Evolutionary conservation across 2,113 vertebrate species (phyloP), one percentile per base, ranked within the genome.

Genomic region (Coracopsis vasa): DNA sequence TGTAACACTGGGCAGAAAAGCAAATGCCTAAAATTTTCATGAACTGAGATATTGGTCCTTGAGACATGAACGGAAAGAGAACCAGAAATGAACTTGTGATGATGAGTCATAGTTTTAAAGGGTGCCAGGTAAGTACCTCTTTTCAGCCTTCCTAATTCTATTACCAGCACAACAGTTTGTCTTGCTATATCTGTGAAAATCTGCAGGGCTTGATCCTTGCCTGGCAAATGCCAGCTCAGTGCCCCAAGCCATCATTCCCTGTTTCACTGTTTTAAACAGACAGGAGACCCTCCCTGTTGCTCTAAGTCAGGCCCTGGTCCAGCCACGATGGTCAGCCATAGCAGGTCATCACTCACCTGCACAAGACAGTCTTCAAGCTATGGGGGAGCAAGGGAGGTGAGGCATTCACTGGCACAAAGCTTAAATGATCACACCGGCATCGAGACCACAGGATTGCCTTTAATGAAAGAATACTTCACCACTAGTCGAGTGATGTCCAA

Each of bases 21-120:
- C 39, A 80, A 53, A 33, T 78, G 35, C 37, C 85, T 91, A 67
- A 80, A 94, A 92, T 93, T 83, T 88, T 92, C 79, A 86, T 83
- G 71, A 88, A 64, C 50, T 82, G 67, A 86, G 54, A 41, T 73
- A 53, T 9, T 77, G 54, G 70, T 93, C 53, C 58, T 82, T 56
- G 54, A 82, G 58, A 85, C 66, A 80, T 94, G 74, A 92, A 95
- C 66, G 81, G 78, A 74, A 87, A 87, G 37, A 72, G 48, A 91
- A 73, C 79, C 28, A 7, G 62, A 93, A 87, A 37, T 18, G 47
- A 0, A 0, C 47, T 90, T 66, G 66, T 80, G 74, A 58, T 48
- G 37, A 62, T 91, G 87, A 97, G 33, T 92, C 65, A 65, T 7
- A 9, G 24, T 7, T 75, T 94, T 89, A 89, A 87, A 86, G 29